phyloP scores from a whole-genome alignment of 2,797 vertebrate genomes.

The Centroberyx gerrardi region DNA sequence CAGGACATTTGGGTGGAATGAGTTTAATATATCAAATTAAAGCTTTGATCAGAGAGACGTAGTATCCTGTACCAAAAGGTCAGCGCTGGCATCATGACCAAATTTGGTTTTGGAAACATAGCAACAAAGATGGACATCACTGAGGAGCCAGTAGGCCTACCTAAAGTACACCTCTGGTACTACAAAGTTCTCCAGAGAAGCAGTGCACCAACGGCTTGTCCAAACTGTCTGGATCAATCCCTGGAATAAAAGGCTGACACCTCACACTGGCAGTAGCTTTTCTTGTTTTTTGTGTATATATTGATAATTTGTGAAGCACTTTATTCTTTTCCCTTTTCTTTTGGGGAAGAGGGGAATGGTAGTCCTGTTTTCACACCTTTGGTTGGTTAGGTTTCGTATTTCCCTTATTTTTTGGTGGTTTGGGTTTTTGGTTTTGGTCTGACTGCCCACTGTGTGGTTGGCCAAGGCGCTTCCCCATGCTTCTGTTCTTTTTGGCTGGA shows the following conservation, averaged over 20 bases:
- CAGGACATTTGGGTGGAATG: no score
- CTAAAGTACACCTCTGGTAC: no score
- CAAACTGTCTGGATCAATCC: no score
- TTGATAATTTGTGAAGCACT: background rate
- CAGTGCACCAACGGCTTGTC: no score
- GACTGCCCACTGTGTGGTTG: background rate
- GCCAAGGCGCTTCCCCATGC: background rate
- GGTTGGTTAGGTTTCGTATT: constrained; percentile 22
- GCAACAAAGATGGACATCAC: no score
- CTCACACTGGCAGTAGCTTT: background rate
- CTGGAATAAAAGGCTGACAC: background rate
- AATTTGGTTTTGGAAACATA: no score
- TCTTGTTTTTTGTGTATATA: background rate
- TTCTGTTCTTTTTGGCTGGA: constrained; percentile 3
- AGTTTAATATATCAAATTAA: background rate
- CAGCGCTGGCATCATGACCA: no score
- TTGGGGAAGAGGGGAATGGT: background rate
- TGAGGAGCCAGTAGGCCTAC: no score
- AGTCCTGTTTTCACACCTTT: constrained; percentile 27
- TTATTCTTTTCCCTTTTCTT: background rate
- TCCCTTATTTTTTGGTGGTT: constrained; percentile 21
- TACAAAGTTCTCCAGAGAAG: no score
- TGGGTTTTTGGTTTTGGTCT: background rate
- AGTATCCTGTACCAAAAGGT: no score
- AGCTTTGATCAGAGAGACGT: background rate